Base-by-base conservation (phyloP, 2,113 vertebrate species). In the Bagarius yarrelli region DNA sequence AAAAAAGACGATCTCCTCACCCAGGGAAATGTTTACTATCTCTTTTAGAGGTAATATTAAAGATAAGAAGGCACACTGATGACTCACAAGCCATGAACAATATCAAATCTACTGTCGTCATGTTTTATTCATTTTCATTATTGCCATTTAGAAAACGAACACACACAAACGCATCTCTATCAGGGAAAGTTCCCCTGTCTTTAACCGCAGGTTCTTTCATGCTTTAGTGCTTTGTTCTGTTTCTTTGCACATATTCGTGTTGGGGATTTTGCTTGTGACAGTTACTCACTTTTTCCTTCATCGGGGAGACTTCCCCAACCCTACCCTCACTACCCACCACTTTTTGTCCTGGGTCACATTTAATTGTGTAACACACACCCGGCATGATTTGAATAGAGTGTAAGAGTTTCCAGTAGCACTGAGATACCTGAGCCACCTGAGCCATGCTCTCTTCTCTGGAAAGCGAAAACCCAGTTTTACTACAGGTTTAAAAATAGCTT, bases 351-450 rank as follows among this genome's bases (percentile, higher is more conserved):
- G 56, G 55, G 55, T 27, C 44, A 25, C 3, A n/a, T 63, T 55
- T 71, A 85, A 53, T 59, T 44, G 40, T 77, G 79, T 79, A 86
- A 80, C n/a, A 1, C 64, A 81, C 67, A 82, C 67, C 81, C 57
- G 19, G 19, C 77, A 21, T 76, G 64, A 86, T 84, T 82, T 80
- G 77, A 86, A 82, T 84, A 70, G 47, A 63, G 55, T 77, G 47
- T 80, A 30, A 55, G 74, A 79, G n/a, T 80, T 86, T 86, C 82
- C 82, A 79, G 55, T 69, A 79, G 40, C 21, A 8, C 40, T 36
- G 30, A 13, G 78, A 77, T 72, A 82, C 72, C 80, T 40, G n/a
- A n/a, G n/a, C n/a, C n/a, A n/a, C n/a, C n/a, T 86, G 85, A 86
- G 83, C 79, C 56, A 6, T 25, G 9, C 52, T 32, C 23, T 61